Base-by-base conservation (phyloP, 2,113 vertebrate species). In the Microcebus murinus region DNA sequence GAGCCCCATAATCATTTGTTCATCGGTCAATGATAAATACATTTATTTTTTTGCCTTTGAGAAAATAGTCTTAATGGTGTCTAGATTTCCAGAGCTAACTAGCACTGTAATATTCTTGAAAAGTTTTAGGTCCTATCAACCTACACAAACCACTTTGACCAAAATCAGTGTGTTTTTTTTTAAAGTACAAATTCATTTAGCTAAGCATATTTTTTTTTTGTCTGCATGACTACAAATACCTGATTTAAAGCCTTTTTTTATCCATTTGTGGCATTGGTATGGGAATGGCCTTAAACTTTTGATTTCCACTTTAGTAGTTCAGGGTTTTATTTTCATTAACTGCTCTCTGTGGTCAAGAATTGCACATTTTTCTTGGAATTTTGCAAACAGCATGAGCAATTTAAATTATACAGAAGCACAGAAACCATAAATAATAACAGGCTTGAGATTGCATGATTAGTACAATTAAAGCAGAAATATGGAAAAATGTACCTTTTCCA, bases 291-390 rank as follows among this genome's bases (percentile, higher is more conserved):
- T 96, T 91, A 87, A 94, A 79, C 65, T 77, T 96, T 88, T 96
- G 18, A 95, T 93, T 95, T 96, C 77, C 61, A 81, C 52, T 82
- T 94, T 94, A 88, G 67, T 91, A 87, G 23, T 42, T 90, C 93
- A 81, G 82, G 89, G 15, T 85, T 95, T 93, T 94, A 29, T 93
- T 97, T 96, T 97, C 73, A 94, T 93, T 96, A 95, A 91, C 50
- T 96, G 12, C 61, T 81, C 52, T 87, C 63, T 91, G 79, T 97
- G 67, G 82, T 85, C 84, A 86, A 92, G 59, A 91, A 86, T 48
- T 91, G 27, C 59, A 87, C 13, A 82, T 76, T 91, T 95, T 91
- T 59, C 88, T 95, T 89, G 18, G 45, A 84, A 93, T 91, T 96
- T 82, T 95, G 34, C 67, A 83, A 94, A 52, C 11, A 89, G 27